Base-by-base conservation (phyloP, 2,113 vertebrate species). In the Eudyptes chrysolophus region DNA sequence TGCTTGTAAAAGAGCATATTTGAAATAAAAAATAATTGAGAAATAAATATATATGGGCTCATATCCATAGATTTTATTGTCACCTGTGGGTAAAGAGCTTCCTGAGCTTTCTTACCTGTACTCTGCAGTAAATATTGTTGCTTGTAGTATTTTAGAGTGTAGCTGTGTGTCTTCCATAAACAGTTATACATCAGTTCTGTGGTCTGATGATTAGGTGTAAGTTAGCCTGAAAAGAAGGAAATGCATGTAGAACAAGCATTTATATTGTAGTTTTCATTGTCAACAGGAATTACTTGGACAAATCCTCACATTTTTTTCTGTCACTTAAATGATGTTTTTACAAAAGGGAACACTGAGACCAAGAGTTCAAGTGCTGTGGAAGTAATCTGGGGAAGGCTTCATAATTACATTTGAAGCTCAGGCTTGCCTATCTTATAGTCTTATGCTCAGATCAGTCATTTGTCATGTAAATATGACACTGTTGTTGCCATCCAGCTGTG, bases 311-410 rank as follows among this genome's bases (percentile, higher is more conserved):
- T 44, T 64, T 64, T 58, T 77, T 68, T 70, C 15, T 69, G 34
- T 55, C 19, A 32, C 12, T 26, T 92, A 60, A 66, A 25, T 46
- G 10, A 19, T 54, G 7, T 13, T 84, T 94, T 92, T 70, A 32
- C 1, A 3, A 64, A 84, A 64, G 25, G 18, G 18, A 58, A 4
- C 1, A 1, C 5, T 3, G 17, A 89, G 11, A 46, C 55, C 7
- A 26, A 24, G n/a, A 72, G 40, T 93, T 90, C 61, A 49, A 57
- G 26, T 83, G 44, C 72, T 52, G 34, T 87, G 27, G 29, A 62
- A 32, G 11, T 84, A 54, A 27, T 49, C 8, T 57, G 30, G 7
- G 12, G 6, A 40, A 66, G n/a, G 40, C 52, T 80, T 85, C 2
- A 0, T 64, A 87, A 78, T 44, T 71, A 8, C 27, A 34, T 8